These are phyloP conservation scores for Rynchops niger DNA, from an alignment of 2,113 vertebrate genomes.

Conservation along the genomic window DNA sequence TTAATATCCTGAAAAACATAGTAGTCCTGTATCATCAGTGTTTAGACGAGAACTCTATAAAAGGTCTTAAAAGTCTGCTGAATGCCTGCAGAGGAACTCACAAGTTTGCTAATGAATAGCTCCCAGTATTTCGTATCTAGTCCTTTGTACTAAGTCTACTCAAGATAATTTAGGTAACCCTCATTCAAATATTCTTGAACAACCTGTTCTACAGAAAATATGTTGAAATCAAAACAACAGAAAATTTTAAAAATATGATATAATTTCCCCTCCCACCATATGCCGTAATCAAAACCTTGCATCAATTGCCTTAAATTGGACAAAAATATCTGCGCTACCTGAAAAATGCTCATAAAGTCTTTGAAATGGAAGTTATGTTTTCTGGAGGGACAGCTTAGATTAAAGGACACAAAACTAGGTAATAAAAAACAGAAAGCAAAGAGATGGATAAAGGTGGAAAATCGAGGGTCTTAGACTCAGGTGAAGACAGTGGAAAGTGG, in stretches of 20 bases:
- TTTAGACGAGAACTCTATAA: background rate
- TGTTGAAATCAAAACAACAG: background rate
- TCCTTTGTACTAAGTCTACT: background rate
- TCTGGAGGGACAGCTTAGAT: background rate
- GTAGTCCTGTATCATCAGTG: background rate
- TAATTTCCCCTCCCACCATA: background rate
- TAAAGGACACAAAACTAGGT: background rate
- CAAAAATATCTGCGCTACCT: background rate
- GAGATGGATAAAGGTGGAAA: background rate
- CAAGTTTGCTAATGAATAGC: background rate
- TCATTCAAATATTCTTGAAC: background rate
- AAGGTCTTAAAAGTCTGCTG: background rate
- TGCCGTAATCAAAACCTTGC: background rate
- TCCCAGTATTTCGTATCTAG: background rate
- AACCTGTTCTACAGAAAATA: background rate
- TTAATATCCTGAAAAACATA: background rate
- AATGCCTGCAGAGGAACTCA: background rate
- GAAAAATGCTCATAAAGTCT: background rate
- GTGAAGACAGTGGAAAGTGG: background rate
- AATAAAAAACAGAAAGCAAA: constrained; percentile 1
- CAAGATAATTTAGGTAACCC: background rate
- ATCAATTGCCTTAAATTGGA: background rate
- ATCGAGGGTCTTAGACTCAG: background rate
- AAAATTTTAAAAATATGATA: background rate
- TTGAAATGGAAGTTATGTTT: constrained; percentile 29